Evolutionary conservation across 2,113 vertebrate genomes (phyloP), one percentile per base, ranked within the genome.

Genomic region (Lampris megalopsis): DNA sequence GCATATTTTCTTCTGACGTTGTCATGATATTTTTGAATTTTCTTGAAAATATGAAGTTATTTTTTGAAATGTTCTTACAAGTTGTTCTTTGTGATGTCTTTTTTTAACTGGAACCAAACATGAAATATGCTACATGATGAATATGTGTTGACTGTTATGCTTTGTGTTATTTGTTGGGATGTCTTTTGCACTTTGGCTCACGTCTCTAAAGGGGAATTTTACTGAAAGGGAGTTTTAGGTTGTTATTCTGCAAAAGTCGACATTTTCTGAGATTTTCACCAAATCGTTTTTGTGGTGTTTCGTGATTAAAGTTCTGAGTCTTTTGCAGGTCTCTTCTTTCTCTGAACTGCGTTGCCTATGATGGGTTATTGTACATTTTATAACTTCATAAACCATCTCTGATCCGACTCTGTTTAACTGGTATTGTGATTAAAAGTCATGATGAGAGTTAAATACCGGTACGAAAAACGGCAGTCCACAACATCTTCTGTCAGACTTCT

Each of bases 121-220:
- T 35, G 47, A 42, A 71, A 58, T 3, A 73, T 56, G 58, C 63
- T 68, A 58, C 37, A 65, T 75, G 45, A 62, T 79, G 63, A 61
- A 68, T 82, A 71, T 76, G n/a, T 54, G 52, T 50, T 64, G 9
- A 63, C 43, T 73, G 43, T 58, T 50, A 54, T 24, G 38, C 42
- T 8, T 49, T 24, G 49, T 35, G 58, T 78, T 72, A 11, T 3
- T 54, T 35, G 50, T 38, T 57, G 37, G 61, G 70, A 79, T 67
- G 63, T 85, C 37, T 87, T 89, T 87, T 77, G 80, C 87, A 77
- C 87, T 68, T 73, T 62, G 54, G 68, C 60, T 69, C 53, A 54
- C 47, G 53, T 9, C n/a, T 54, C 59, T 69, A 68, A 49, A 58
- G 4, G 8, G 8, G 1, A 47, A 61, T 43, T 54, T 49, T 9